These are phyloP conservation scores for Drosophila anomelani DNA, from an alignment of 2,888 invertebrate species.

Conservation along the genomic window DNA sequence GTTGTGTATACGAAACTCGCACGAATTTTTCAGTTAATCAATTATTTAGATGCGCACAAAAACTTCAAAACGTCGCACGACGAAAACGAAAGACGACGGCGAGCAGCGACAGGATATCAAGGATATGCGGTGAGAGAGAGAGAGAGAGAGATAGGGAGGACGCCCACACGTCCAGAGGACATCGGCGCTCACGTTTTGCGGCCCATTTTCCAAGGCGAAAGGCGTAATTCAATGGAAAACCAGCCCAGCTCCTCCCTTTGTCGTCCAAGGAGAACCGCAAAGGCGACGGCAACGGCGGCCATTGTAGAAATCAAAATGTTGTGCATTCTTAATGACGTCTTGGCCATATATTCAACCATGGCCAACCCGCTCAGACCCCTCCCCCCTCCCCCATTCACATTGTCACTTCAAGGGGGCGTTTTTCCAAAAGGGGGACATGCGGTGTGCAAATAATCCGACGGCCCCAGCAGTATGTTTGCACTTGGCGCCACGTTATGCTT, in stretches of 20 bases:
- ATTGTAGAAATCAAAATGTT: conserved; percentile 73
- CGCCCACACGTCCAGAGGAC: conserved; percentile 35
- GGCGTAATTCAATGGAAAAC: conserved; percentile 45
- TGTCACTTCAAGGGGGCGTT: conserved; percentile 15
- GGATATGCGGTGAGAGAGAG: neutral
- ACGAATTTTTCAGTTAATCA: conserved; percentile 73
- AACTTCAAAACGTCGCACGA: conserved; percentile 66
- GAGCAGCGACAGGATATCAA: conserved; percentile 9
- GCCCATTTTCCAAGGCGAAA: conserved; percentile 41
- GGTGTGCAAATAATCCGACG: conserved; percentile 46
- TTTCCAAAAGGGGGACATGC: conserved; percentile 19
- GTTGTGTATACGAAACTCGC: conserved; percentile 50
- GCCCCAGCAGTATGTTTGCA: conserved; percentile 47
- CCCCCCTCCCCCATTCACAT: neutral
- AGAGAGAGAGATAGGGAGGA: neutral
- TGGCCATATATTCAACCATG: conserved; percentile 34
- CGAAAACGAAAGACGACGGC: conserved; percentile 38
- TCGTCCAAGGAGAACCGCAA: conserved; percentile 51
- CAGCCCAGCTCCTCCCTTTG: neutral
- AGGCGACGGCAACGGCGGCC: conserved; percentile 37
- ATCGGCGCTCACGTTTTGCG: conserved; percentile 37
- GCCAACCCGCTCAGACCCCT: neutral
- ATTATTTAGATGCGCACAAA: conserved; percentile 80
- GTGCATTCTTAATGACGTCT: conserved; percentile 64
- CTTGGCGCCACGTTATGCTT: conserved; percentile 30